Conservation (phyloP, 1,140 invertebrate genomes). For the Halesus radiatus region DNA sequence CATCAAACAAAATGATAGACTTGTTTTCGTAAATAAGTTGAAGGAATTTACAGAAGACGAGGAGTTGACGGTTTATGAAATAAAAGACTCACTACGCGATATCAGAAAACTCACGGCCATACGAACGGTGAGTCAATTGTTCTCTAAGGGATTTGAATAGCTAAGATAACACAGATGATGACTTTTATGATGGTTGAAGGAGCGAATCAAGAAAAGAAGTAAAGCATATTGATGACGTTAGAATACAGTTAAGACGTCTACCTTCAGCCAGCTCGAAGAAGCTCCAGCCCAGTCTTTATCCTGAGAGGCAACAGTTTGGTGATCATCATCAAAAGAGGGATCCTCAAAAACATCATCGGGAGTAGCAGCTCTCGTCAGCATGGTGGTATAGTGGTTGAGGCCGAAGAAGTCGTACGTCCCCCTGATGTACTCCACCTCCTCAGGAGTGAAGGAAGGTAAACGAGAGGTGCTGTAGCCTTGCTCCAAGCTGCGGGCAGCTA, state of each 20-base stretch:
- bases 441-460: slow-evolving; percentile 71
- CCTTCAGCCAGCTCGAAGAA: slow-evolving; percentile 69
- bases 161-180: too few species aligned
- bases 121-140: too few species aligned
- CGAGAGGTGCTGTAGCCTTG: slow-evolving; percentile 72
- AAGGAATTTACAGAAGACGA: too few species aligned
- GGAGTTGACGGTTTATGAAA: too few species aligned
- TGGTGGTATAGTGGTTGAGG: slow-evolving; percentile 74
- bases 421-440: slow-evolving; percentile 71
- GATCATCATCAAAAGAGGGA: slow-evolving; percentile 70
- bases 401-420: slow-evolving; percentile 77
- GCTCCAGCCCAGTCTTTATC: slow-evolving; percentile 68
- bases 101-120: too few species aligned
- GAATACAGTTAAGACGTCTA: slow-evolving; percentile 50
- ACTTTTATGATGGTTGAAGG: too few species aligned
- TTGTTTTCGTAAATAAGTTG: too few species aligned
- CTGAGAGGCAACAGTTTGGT: slow-evolving; percentile 64
- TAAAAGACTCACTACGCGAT: too few species aligned
- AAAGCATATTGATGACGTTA: too few species aligned
- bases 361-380: slow-evolving; percentile 52
- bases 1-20: too few species aligned
- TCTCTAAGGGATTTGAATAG: too few species aligned
- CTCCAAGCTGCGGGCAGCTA: slow-evolving; percentile 70
- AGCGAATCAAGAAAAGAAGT: too few species aligned
- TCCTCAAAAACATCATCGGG: slow-evolving; percentile 58